A percentile compares a stretch with the other conserved stretches of the same genome.
These are phyloP conservation scores for Xanthostigma xanthostigma DNA, from an alignment of 2,888 invertebrate species.

Conservation along the genomic window DNA sequence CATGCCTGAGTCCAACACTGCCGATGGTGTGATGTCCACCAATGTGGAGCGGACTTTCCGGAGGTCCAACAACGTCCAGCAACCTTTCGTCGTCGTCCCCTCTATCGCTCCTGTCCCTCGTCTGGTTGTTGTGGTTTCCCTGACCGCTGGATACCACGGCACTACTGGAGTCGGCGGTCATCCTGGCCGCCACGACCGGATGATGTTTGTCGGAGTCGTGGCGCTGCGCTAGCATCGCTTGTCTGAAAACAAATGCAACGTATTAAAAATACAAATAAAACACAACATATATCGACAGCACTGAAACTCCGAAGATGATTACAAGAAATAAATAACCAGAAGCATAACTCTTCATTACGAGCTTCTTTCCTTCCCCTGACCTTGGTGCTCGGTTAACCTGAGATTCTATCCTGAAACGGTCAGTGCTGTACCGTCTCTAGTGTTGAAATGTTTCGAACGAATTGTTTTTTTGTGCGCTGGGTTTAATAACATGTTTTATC, in stretches of 20 bases:
- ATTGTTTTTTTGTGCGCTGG: too few species aligned
- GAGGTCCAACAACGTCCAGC: slow-evolving; percentile 76
- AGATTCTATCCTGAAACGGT: too few species aligned
- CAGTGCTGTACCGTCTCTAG: too few species aligned
- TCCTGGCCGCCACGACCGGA: slow-evolving; percentile 27
- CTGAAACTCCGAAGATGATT: too few species aligned
- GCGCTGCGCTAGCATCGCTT: slow-evolving; percentile 45
- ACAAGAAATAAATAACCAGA: too few species aligned
- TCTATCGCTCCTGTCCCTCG: slow-evolving; percentile 35
- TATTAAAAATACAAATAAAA: too few species aligned
- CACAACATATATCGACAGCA: too few species aligned
- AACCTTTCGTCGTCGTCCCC: slow-evolving; percentile 72
- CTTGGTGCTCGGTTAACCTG: too few species aligned
- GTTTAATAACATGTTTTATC: too few species aligned
- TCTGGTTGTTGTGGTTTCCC: slow-evolving; percentile 4
- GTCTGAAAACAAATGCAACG: slow-evolving; percentile 39
- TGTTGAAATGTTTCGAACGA: too few species aligned
- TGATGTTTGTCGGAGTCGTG: slow-evolving; percentile 36
- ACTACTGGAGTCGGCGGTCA: slow-evolving; percentile 30
- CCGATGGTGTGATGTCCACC: slow-evolving; percentile 30
- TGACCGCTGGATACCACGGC: slow-evolving; percentile 13
- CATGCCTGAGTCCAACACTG: slow-evolving; percentile 15
- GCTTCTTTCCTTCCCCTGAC: too few species aligned
- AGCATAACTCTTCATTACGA: too few species aligned
- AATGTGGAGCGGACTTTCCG: slow-evolving; percentile 62